Evolutionary conservation across 2,888 invertebrate genomes (phyloP).

Genomic region (Tholera decimalis): DNA sequence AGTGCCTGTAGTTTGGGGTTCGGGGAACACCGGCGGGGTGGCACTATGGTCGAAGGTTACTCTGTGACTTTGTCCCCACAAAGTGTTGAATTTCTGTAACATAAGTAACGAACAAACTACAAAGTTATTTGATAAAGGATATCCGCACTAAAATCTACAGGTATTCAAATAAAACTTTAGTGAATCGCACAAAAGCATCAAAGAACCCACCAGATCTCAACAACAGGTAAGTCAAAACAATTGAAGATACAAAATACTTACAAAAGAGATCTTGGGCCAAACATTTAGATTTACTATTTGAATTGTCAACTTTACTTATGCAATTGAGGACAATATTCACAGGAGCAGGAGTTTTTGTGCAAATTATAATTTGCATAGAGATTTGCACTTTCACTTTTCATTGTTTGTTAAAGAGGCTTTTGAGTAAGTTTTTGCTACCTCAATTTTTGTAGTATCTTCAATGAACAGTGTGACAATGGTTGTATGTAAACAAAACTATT

Average conservation of each 20-base stretch:
- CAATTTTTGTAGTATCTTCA: slow-evolving; percentile 55
- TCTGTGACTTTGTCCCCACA: too few species aligned
- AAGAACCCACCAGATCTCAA: slow-evolving; percentile 15
- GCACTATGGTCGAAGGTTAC: too few species aligned
- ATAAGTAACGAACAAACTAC: too few species aligned
- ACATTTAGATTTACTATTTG: slow-evolving; percentile 79
- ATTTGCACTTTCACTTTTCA: slow-evolving; percentile 85
- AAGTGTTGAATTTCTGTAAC: too few species aligned
- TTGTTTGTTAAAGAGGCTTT: slow-evolving; percentile 77
- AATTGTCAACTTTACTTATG: slow-evolving; percentile 79
- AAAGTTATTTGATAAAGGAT: background rate
- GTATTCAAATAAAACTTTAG: slow-evolving; percentile 14
- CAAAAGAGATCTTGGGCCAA: slow-evolving; percentile 76
- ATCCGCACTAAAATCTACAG: background rate
- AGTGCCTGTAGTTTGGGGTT: too few species aligned
- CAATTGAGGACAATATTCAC: slow-evolving; percentile 69
- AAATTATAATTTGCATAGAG: slow-evolving; percentile 82
- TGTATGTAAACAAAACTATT: slow-evolving; percentile 48
- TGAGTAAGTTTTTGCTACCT: slow-evolving; percentile 64
- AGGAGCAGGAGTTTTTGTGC: slow-evolving; percentile 79
- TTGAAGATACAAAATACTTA: slow-evolving; percentile 55
- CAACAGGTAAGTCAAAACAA: slow-evolving; percentile 79
- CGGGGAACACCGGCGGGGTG: too few species aligned
- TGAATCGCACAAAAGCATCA: slow-evolving; percentile 31
- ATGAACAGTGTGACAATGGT: slow-evolving; percentile 48